Evolutionary conservation across 2,797 vertebrate species (phyloP).

Genomic region (Pristis pectinata): DNA sequence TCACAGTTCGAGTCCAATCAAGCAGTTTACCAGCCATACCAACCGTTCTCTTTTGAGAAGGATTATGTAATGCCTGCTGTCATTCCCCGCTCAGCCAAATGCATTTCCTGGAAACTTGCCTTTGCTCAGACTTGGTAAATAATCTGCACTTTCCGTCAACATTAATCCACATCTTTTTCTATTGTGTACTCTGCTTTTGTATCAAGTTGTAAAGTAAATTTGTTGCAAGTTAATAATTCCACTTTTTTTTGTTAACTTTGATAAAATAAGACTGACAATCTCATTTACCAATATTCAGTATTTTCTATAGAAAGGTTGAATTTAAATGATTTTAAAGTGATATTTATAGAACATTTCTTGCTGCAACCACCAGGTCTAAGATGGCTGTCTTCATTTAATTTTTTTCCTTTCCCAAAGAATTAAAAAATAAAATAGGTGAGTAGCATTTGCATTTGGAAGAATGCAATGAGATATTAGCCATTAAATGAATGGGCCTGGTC

Average conservation of each 20-base stretch:
- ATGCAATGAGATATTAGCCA: not conserved
- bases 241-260: not conserved
- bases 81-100: not conserved
- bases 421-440: not conserved
- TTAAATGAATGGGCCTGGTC: too few species aligned
- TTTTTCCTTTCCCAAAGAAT: not conserved
- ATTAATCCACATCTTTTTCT: not conserved
- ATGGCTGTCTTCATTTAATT: not conserved
- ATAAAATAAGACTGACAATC: not conserved
- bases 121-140: not conserved
- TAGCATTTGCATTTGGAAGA: not conserved
- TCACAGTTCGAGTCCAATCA: too few species aligned
- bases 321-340: not conserved
- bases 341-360: not conserved
- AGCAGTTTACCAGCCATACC: not conserved
- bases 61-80: not conserved
- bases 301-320: not conserved
- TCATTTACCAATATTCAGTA: not conserved
- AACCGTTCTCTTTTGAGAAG: not conserved
- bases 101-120: not conserved
- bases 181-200: not conserved
- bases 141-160: not conserved
- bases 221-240: not conserved
- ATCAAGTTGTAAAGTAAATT: not conserved
- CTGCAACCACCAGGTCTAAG: not conserved